Evolutionary conservation across 2,113 vertebrate genomes (phyloP).

Genomic region (Symphodus melops): DNA sequence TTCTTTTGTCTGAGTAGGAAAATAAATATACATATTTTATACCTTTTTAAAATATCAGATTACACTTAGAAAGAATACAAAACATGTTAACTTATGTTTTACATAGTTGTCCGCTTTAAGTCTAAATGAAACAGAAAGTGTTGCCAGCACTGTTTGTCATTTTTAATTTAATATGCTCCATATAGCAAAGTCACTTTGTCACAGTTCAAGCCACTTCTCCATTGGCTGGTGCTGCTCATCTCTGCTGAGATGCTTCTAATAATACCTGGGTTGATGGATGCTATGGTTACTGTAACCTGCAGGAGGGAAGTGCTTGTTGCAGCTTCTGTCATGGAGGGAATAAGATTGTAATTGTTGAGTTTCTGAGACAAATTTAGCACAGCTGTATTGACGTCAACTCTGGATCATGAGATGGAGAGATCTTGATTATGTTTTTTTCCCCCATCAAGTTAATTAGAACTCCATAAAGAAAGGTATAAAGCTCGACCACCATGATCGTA

Average conservation of each 20-base stretch:
- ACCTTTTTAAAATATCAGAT: neutral
- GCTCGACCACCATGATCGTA: no score
- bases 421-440: conserved; percentile 26
- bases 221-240: conserved; percentile 42
- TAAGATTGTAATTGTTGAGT: conserved; percentile 28
- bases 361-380: conserved; percentile 54
- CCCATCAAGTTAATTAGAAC: neutral
- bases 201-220: conserved; percentile 7
- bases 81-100: neutral
- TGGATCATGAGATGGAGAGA: conserved; percentile 27
- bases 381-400: conserved; percentile 46
- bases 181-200: conserved; percentile 22
- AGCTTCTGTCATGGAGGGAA: conserved; percentile 46
- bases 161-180: neutral
- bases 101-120: neutral
- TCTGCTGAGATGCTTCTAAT: conserved; percentile 69
- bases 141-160: neutral
- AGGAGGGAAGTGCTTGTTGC: conserved; percentile 53
- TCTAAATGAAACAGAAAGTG: neutral
- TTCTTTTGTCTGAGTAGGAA: no score
- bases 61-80: neutral
- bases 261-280: conserved; percentile 70
- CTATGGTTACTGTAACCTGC: conserved; percentile 79
- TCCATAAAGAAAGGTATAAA: neutral
- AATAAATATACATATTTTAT: no score